A percentile compares a stretch with the other conserved stretches of the same genome.
Evolutionary conservation across 2,888 invertebrate species (phyloP).

Genomic region (Melieria omissa): DNA sequence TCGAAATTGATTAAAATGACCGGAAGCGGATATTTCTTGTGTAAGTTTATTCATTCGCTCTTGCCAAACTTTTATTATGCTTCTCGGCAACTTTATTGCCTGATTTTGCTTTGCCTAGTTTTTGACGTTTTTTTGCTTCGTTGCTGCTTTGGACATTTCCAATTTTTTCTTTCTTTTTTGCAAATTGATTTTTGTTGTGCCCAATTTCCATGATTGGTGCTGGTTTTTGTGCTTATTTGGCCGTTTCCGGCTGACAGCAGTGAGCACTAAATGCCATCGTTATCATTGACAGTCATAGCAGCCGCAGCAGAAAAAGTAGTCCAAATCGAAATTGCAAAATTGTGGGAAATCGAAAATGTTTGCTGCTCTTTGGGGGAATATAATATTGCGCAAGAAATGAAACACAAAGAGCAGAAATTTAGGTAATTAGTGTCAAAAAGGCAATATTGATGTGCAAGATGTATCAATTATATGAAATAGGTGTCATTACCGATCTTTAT

Average conservation of each 20-base stretch:
- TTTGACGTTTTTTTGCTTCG: constrained; percentile 7
- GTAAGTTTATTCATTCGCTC: constrained; percentile 40
- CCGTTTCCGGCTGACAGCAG: constrained; percentile 11
- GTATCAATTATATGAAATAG: no score
- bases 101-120: constrained; percentile 18
- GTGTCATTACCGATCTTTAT: no score
- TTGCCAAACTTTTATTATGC: constrained; percentile 17
- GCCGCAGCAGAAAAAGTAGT: no score
- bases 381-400: no score
- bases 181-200: constrained; percentile 34
- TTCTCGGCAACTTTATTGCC: not conserved
- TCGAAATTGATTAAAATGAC: constrained; percentile 57
- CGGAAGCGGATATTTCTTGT: constrained; percentile 55
- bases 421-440: no score
- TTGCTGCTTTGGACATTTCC: no score
- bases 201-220: constrained; percentile 32
- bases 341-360: no score
- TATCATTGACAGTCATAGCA: not conserved
- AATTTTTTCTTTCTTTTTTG: not conserved
- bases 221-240: not conserved
- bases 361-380: no score
- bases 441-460: no score
- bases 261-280: constrained; percentile 8
- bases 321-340: no score
- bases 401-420: no score